phyloP scores from a whole-genome alignment of 2,113 vertebrate genomes.

The Rallus limicola region DNA sequence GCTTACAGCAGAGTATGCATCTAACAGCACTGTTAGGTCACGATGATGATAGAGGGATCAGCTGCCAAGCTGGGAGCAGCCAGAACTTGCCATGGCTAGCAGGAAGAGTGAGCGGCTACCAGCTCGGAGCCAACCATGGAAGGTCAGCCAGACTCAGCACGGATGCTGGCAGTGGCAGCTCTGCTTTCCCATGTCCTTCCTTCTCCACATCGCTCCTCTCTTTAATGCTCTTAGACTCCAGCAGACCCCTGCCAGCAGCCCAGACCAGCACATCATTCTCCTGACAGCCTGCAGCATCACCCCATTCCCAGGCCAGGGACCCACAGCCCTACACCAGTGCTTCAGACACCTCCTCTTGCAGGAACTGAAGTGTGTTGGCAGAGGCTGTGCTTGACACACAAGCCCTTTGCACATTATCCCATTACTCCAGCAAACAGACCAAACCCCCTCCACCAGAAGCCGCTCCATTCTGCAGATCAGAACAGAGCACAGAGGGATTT shows the following conservation, averaged over 20 bases:
- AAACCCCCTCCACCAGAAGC: background rate
- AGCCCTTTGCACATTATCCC: background rate
- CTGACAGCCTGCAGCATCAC: background rate
- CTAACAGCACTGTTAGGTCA: background rate
- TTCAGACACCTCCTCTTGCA: background rate
- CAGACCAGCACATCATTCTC: background rate
- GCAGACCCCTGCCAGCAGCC: background rate
- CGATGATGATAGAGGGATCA: background rate
- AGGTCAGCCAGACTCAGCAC: background rate
- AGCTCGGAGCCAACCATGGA: background rate
- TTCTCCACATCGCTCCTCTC: background rate
- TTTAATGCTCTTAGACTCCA: fast-evolving
- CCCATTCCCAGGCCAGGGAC: no score
- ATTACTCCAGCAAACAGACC: background rate
- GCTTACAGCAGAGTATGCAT: fast-evolving
- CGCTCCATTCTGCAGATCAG: background rate
- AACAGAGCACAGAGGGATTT: background rate
- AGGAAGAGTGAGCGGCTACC: background rate
- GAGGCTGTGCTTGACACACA: background rate
- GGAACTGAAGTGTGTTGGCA: background rate
- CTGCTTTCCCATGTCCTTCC: background rate
- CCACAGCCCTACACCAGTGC: background rate
- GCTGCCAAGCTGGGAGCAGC: background rate
- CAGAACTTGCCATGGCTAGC: background rate
- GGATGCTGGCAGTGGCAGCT: fast-evolving